Percentiles rank a stretch among this genome's conserved stretches.
These are phyloP conservation scores for Danaus melanippus DNA, from an alignment of 1,140 invertebrate genomes.

Conservation along the genomic window DNA sequence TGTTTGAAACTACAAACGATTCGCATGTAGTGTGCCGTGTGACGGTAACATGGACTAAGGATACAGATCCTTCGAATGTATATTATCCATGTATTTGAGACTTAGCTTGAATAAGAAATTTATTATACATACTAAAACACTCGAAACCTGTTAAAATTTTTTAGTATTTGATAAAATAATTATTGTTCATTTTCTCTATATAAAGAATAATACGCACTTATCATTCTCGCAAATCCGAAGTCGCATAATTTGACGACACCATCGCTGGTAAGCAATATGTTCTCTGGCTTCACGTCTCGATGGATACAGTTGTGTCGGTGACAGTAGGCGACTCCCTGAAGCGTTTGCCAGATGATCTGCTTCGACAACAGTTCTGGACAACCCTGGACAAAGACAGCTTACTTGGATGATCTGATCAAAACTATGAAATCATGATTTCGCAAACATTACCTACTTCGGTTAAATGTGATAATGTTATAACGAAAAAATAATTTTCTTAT, in stretches of 20 bases:
- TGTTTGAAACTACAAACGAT: no score
- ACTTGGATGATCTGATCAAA: no score
- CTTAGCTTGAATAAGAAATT: no score
- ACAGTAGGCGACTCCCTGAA: constrained; percentile 96
- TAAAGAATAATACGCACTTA: constrained; percentile 80
- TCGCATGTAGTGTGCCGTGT: no score
- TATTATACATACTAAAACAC: no score
- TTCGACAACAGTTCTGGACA: constrained; percentile 91
- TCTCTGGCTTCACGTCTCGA: constrained; percentile 98
- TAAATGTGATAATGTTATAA: no score
- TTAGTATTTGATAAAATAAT: no score
- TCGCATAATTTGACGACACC: constrained; percentile 98
- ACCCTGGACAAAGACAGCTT: constrained; percentile 62
- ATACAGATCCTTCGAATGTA: no score
- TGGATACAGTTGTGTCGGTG: constrained; percentile 97
- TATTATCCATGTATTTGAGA: no score
- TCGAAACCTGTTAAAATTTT: no score
- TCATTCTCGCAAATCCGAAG: constrained; percentile 97
- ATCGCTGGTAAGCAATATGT: constrained; percentile 95
- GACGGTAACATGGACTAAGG: no score
- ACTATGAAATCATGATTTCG: not conserved
- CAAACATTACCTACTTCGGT: not conserved
- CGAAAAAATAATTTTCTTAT: no score
- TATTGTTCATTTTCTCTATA: not conserved
- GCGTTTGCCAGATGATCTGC: constrained; percentile 95